These are phyloP conservation scores for Parazoanthus darwini DNA, from an alignment of 92 coral and sea anemone genomes.

Conservation along the genomic window DNA sequence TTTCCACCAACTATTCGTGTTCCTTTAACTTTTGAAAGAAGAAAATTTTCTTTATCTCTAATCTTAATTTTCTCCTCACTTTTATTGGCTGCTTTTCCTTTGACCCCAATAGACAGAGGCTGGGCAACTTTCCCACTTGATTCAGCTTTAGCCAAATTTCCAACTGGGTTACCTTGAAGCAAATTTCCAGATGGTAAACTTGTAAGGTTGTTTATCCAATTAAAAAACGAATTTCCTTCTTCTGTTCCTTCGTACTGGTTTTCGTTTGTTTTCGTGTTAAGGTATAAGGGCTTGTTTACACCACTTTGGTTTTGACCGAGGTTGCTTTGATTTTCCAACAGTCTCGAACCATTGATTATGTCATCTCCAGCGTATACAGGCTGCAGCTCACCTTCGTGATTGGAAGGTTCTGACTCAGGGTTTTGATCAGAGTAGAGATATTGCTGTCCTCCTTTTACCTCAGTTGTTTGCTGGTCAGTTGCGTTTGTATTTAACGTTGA, in stretches of 20 bases:
- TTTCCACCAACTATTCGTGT: slow-evolving; percentile 84
- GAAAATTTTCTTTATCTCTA: not conserved
- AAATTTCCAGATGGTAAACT: not conserved
- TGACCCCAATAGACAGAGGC: slow-evolving; percentile 2
- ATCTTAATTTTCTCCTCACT: not conserved
- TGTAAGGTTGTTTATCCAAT: not conserved
- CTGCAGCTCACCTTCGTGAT: not conserved
- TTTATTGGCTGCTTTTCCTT: not conserved
- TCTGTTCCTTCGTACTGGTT: not conserved
- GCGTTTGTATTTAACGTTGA: not conserved
- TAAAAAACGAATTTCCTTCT: not conserved
- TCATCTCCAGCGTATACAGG: slow-evolving; percentile 19
- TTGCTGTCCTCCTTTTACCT: not conserved
- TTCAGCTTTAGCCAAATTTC: not conserved
- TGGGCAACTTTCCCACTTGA: slow-evolving; percentile 18
- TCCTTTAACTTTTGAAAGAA: slow-evolving; percentile 51
- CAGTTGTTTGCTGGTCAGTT: not conserved
- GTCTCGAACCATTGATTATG: not conserved
- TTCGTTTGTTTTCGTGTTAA: not conserved
- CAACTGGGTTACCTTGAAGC: not conserved
- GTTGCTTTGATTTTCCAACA: not conserved
- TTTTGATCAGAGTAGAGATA: slow-evolving; percentile 22
- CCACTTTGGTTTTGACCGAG: not conserved
- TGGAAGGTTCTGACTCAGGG: slow-evolving; percentile 18
- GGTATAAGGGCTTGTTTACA: not conserved